Conservation (phyloP, 2,888 invertebrate genomes). For the Melanophora roralis region DNA sequence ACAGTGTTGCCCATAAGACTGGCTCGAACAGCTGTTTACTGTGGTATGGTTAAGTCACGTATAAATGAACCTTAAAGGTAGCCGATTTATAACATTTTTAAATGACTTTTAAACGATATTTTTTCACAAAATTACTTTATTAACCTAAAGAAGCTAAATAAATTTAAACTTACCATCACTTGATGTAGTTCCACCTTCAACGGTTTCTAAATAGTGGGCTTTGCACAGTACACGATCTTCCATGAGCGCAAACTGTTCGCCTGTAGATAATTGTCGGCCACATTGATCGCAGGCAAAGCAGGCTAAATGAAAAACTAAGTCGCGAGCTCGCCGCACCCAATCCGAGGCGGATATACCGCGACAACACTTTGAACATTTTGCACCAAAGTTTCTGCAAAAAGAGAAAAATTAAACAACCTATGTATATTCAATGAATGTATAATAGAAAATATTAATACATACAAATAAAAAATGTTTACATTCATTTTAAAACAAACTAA, state of each 20-base stretch:
- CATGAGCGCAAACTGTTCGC: slow-evolving; percentile 97
- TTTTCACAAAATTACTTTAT: too few species aligned
- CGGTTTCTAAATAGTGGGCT: slow-evolving; percentile 96
- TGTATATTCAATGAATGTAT: too few species aligned
- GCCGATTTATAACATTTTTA: too few species aligned
- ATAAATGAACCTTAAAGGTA: too few species aligned
- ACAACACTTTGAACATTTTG: slow-evolving; percentile 97
- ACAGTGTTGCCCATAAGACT: too few species aligned
- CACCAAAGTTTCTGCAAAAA: slow-evolving; percentile 90
- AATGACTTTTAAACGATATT: too few species aligned
- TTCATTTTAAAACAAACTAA: too few species aligned
- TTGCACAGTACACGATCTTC: slow-evolving; percentile 97
- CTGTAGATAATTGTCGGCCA: slow-evolving; percentile 93
- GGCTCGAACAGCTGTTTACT: too few species aligned
- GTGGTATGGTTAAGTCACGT: too few species aligned
- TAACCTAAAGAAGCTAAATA: background rate
- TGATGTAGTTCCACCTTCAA: slow-evolving; percentile 93
- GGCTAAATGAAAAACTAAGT: slow-evolving; percentile 97
- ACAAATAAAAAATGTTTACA: too few species aligned
- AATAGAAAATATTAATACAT: too few species aligned
- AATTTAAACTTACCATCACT: slow-evolving; percentile 84
- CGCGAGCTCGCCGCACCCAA: slow-evolving; percentile 97
- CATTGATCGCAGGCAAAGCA: slow-evolving; percentile 99
- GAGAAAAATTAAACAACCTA: background rate
- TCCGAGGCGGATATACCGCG: slow-evolving; percentile 95